These are phyloP conservation scores for Gulo gulo DNA, from an alignment of 2,113 vertebrate genomes.

Conservation along the genomic window DNA sequence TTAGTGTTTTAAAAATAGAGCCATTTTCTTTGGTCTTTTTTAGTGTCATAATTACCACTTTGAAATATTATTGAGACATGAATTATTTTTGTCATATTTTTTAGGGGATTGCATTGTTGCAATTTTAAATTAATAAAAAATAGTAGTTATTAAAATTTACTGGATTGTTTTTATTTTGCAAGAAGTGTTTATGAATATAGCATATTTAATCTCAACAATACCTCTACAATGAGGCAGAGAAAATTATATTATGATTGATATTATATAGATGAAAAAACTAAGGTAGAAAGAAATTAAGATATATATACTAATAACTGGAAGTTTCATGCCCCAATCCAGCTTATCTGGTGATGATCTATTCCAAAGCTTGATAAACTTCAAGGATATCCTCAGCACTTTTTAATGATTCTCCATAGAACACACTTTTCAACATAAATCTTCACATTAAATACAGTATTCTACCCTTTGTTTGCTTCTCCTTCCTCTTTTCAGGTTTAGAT, in stretches of 20 bases:
- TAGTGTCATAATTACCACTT: not conserved
- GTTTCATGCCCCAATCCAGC: not conserved
- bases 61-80: not conserved
- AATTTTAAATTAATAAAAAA: not conserved
- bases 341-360: not conserved
- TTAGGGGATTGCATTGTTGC: not conserved
- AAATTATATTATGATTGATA: not conserved
- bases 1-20: not conserved
- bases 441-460: not conserved
- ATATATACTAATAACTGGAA: not conserved
- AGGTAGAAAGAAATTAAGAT: not conserved
- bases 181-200: not conserved
- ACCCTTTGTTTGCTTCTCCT: not conserved
- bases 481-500: not conserved
- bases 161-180: not conserved
- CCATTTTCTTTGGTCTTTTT: not conserved
- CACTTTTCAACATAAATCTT: not conserved
- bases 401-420: not conserved
- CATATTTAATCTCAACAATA: not conserved
- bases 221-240: not conserved
- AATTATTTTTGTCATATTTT: not conserved
- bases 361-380: not conserved
- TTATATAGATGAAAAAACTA: not conserved
- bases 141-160: not conserved
- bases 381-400: not conserved